Conservation (phyloP, 2,113 vertebrate species). For the Tenrec ecaudatus region DNA sequence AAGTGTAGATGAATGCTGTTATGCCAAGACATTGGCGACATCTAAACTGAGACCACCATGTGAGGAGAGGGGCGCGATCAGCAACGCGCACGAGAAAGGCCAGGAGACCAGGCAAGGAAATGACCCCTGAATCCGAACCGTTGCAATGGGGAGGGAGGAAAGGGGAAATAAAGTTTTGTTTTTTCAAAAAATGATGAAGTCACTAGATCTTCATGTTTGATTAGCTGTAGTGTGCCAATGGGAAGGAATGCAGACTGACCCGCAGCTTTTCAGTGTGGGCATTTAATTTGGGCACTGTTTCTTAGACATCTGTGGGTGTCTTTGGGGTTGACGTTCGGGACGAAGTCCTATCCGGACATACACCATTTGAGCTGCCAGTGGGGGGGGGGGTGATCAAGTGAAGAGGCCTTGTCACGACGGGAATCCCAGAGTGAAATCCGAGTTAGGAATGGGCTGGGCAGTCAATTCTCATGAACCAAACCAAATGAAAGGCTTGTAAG, state of each 20-base stretch:
- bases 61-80: constrained; percentile 7
- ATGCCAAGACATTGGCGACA: constrained; percentile 34
- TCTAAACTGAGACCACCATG: background rate
- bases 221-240: background rate
- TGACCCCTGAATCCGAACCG: background rate
- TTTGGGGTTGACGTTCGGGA: no score
- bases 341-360: no score
- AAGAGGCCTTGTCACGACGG: background rate
- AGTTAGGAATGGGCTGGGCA: background rate
- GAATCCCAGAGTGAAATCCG: background rate
- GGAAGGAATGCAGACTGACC: background rate
- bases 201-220: background rate
- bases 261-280: constrained; percentile 2
- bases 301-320: background rate
- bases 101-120: background rate
- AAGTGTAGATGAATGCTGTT: constrained; percentile 50
- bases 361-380: no score
- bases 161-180: background rate
- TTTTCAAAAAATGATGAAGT: no score
- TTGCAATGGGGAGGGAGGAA: background rate
- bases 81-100: background rate
- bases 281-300: background rate
- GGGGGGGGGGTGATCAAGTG: background rate
- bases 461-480: background rate
- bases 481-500: no score